Conservation (phyloP, 2,113 vertebrate genomes). For the Indicator indicator region DNA sequence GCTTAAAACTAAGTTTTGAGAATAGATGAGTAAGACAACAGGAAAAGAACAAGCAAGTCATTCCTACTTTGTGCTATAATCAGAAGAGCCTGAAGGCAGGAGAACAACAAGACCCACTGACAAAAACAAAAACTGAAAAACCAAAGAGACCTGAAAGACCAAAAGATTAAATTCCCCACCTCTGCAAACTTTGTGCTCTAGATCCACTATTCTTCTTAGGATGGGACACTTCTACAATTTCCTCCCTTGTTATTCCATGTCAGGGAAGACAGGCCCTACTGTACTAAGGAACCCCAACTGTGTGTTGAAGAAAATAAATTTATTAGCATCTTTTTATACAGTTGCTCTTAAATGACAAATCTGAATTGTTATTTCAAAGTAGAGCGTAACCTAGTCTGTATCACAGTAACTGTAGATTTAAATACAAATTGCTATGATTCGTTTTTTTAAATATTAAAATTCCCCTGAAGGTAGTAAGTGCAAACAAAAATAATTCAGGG, state of each 20-base stretch:
- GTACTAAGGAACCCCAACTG: background rate
- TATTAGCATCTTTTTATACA: background rate
- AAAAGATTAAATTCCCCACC: background rate
- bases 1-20: background rate
- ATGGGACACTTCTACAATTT: background rate
- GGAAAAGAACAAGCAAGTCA: background rate
- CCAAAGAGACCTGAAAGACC: background rate
- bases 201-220: background rate
- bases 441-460: background rate
- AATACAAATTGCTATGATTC: background rate
- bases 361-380: background rate
- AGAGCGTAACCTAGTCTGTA: background rate
- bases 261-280: background rate
- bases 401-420: background rate
- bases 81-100: background rate
- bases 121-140: background rate
- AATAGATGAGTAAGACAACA: background rate
- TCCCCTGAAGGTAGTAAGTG: background rate
- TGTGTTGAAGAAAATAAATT: background rate
- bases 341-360: background rate
- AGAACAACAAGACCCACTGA: background rate
- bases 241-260: fast-evolving
- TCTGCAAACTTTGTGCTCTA: background rate
- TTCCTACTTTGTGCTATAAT: background rate
- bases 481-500: background rate